A percentile compares a stretch with the other conserved stretches of the same genome.
These are phyloP conservation scores for Corticium candelabrum DNA, from an alignment of 37 sponge, comb jelly and placozoan genomes.

Conservation along the genomic window DNA sequence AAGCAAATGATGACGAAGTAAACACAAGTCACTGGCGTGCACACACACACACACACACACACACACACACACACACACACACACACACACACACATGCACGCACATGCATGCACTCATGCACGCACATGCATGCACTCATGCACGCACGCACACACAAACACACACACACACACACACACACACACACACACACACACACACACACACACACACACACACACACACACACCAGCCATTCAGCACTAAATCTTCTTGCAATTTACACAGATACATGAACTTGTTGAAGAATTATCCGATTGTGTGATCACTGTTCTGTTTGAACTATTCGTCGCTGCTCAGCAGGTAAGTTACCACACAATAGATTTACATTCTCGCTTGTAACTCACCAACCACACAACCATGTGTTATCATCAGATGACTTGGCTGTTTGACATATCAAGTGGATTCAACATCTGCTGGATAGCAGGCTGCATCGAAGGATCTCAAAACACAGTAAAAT, in stretches of 20 bases:
- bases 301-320: neutral
- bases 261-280: neutral
- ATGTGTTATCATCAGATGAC: too few relatives aligned
- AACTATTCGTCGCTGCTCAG: neutral
- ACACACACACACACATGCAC: neutral
- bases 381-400: too few relatives aligned
- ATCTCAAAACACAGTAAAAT: too few relatives aligned
- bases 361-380: too few relatives aligned
- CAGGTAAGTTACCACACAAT: too few relatives aligned
- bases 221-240: conserved; percentile 5
- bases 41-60: conserved; percentile 5
- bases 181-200: conserved; percentile 7
- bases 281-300: neutral
- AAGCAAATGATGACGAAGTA: too few relatives aligned
- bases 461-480: too few relatives aligned
- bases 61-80: conserved; percentile 5
- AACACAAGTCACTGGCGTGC: neutral
- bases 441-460: too few relatives aligned
- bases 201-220: conserved; percentile 11
- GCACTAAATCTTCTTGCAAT: too few relatives aligned
- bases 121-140: neutral
- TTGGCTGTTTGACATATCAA: too few relatives aligned
- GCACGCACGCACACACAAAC: too few relatives aligned
- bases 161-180: too few relatives aligned
- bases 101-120: neutral